These are phyloP conservation scores for Trachelus stipa DNA, from an alignment of 2,888 invertebrate species.

Conservation along the genomic window DNA sequence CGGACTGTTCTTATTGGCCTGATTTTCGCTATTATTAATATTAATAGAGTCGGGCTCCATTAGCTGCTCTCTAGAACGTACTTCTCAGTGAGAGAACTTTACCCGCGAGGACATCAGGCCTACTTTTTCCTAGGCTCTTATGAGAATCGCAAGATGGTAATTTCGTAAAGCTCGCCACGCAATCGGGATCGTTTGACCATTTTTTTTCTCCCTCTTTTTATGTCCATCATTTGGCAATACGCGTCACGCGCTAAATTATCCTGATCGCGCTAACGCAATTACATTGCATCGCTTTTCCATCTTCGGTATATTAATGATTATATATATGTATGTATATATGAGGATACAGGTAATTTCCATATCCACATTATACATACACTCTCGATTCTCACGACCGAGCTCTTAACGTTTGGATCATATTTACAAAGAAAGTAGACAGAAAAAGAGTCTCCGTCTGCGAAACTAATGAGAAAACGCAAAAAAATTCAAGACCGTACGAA, in stretches of 20 bases:
- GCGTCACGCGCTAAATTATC: background rate
- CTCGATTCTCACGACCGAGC: background rate
- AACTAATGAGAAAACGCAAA: background rate
- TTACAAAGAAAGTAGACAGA: background rate
- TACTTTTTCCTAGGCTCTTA: constrained; percentile 28
- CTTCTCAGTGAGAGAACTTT: constrained; percentile 20
- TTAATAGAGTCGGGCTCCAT: constrained; percentile 49
- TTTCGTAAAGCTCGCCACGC: background rate
- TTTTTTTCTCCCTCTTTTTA: background rate
- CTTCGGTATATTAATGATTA: background rate
- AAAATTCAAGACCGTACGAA: background rate
- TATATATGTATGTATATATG: no score
- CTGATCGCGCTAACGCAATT: background rate
- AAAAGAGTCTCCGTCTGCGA: background rate
- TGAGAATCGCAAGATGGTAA: constrained; percentile 22
- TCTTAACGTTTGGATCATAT: background rate
- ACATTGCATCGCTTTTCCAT: background rate
- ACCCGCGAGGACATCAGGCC: constrained; percentile 29
- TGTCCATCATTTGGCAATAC: background rate
- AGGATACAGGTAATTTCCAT: background rate
- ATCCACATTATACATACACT: background rate
- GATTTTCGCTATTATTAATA: constrained; percentile 52
- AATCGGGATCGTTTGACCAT: background rate
- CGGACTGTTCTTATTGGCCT: constrained; percentile 47
- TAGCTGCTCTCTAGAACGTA: constrained; percentile 35